These are phyloP conservation scores for Scylla paramamosain DNA, from an alignment of 1,140 invertebrate genomes.

Conservation along the genomic window DNA sequence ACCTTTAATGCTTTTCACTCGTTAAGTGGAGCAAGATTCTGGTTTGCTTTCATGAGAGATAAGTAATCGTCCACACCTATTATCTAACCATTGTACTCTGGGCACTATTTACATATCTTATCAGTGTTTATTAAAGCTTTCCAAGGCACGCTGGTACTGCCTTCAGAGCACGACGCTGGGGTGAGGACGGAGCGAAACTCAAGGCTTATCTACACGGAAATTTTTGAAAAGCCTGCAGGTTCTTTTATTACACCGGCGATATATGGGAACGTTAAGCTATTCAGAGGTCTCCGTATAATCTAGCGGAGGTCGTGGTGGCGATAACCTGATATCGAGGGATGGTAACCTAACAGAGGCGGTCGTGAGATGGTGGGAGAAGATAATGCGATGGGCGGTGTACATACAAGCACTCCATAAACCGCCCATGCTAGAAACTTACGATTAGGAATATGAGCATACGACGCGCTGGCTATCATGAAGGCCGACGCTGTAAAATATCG, in stretches of 20 bases:
- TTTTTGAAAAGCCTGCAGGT: neutral
- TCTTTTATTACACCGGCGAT: neutral
- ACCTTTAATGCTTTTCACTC: neutral
- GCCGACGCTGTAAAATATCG: neutral
- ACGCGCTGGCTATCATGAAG: too few species aligned
- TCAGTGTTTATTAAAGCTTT: slow-evolving; percentile 15
- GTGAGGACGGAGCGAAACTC: neutral
- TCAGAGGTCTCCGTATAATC: neutral
- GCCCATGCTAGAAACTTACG: neutral
- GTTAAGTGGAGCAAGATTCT: neutral
- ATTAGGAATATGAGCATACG: neutral
- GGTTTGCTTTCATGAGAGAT: neutral
- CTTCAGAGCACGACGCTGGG: neutral
- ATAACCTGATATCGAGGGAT: slow-evolving; percentile 31
- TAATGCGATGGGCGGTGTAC: neutral
- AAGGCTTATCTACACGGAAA: neutral
- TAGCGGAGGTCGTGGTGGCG: neutral
- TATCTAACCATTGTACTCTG: neutral
- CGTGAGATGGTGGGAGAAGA: slow-evolving; percentile 7
- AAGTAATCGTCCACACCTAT: neutral
- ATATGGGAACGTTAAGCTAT: neutral
- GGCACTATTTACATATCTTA: neutral
- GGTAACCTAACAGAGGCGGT: slow-evolving; percentile 24
- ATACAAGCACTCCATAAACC: neutral
- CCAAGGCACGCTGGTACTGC: neutral